Base-by-base conservation (phyloP, 2,797 vertebrate genomes). In the Tragelaphus eurycerus region DNA sequence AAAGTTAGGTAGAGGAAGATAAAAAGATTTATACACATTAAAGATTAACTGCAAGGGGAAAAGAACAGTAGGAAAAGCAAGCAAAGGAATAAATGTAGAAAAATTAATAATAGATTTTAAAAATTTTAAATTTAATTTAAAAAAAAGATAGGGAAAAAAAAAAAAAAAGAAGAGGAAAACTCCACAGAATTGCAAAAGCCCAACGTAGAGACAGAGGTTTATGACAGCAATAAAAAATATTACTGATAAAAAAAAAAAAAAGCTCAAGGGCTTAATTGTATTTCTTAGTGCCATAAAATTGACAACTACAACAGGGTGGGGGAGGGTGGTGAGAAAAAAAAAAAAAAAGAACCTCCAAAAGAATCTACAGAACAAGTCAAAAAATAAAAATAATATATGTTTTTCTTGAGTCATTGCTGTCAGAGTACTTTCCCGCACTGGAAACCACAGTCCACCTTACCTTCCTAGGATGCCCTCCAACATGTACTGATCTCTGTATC, bases 271-370 rank as follows among this genome's bases (percentile, higher is more conserved):
- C 29, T 64, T 64, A 64, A 16, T 8, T 64, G 29, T 17, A 64
- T 64, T n/a, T 64, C 15, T n/a, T n/a, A 8, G 29, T n/a, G 29
- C 29, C 29, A 64, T 64, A n/a, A 64, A 64, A n/a, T 64, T 0
- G 6, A 62, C 14, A 62, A 31, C 29, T 62, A 31, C 29, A 62
- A 62, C 4, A 1, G 29, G 31, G 14, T 62, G 29, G 14, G 60
- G 3, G 15, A 3, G 8, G 54, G 8, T 8, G 8, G 21, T 10
- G 21, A 8, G 1, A 3, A 7, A 5, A 3, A 3, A 29, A 60
- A 29, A 60, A 60, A 59, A 23, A 27, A 2, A 46, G 7, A 46
- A 46, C 46, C 11, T 64, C 31, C 15, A 64, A 64, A 25, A 62
- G 31, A 64, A 17, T n/a, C 31, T 64, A n/a, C 7, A 64, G 60